Evolutionary conservation across 2,797 vertebrate species (phyloP).

Genomic region (Macropus fuliginosus): DNA sequence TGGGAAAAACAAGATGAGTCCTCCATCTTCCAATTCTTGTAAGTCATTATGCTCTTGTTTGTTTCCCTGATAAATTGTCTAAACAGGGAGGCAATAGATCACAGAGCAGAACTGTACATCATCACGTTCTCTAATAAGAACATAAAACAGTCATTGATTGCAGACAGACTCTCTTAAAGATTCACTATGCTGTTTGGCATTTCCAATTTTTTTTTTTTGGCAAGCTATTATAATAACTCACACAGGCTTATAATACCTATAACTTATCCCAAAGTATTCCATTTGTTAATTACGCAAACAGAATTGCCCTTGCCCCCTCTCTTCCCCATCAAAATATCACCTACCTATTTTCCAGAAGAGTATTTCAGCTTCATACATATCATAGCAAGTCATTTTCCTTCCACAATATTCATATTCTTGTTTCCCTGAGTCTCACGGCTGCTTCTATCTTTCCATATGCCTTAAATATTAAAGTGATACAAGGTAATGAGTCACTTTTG

Average conservation of each 20-base stretch:
- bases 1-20: constrained; percentile 52
- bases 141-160: constrained; percentile 70
- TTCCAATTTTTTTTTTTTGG: constrained; percentile 39
- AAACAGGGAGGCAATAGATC: constrained; percentile 70
- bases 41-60: constrained; percentile 55
- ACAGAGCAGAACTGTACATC: constrained; percentile 33
- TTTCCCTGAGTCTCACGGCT: constrained; percentile 63
- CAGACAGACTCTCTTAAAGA: constrained; percentile 62
- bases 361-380: constrained; percentile 40
- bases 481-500: constrained; percentile 75
- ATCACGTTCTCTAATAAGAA: constrained; percentile 69
- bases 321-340: constrained; percentile 50
- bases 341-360: constrained; percentile 65
- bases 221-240: constrained; percentile 74
- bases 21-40: background rate
- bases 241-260: constrained; percentile 72
- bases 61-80: constrained; percentile 74
- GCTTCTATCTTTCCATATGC: constrained; percentile 67
- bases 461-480: constrained; percentile 77
- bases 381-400: constrained; percentile 29
- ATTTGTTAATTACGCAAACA: constrained; percentile 78
- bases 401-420: constrained; percentile 52
- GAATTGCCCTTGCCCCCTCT: constrained; percentile 60
- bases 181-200: constrained; percentile 59
- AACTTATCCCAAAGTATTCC: constrained; percentile 72